These are phyloP conservation scores for Leptura quadrifasciata DNA, from an alignment of 2,888 invertebrate species.

Conservation along the genomic window DNA sequence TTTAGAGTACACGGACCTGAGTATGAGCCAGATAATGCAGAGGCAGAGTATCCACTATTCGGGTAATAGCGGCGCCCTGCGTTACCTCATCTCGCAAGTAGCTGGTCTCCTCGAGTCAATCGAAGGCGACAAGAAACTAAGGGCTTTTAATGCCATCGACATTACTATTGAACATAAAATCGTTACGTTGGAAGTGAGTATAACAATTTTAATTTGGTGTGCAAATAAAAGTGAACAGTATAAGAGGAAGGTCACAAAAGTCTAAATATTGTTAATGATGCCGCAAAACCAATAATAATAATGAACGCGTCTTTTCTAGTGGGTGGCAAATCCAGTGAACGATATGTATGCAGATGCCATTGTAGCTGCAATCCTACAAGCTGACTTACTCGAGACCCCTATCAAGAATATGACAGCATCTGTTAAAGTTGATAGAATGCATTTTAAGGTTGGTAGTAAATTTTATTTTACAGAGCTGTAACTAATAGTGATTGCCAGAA, in stretches of 20 bases:
- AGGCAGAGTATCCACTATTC: conserved; percentile 92
- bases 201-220: conserved; percentile 21
- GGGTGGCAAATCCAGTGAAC: conserved; percentile 95
- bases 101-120: conserved; percentile 83
- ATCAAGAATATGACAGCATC: conserved; percentile 79
- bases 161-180: conserved; percentile 88
- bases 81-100: conserved; percentile 86
- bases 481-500: too few species aligned
- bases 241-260: too few species aligned
- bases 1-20: conserved; percentile 96
- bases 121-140: conserved; percentile 83
- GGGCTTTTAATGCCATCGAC: conserved; percentile 89
- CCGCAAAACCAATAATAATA: background rate
- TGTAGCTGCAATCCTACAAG: conserved; percentile 90
- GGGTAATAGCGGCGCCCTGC: conserved; percentile 83
- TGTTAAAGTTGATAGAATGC: conserved; percentile 90
- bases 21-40: conserved; percentile 94
- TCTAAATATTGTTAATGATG: too few species aligned
- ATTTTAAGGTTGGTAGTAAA: conserved; percentile 80
- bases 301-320: conserved; percentile 74
- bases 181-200: conserved; percentile 83
- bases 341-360: conserved; percentile 99
- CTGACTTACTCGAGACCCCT: conserved; percentile 81
- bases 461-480: background rate
- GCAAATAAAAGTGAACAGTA: too few species aligned